phyloP scores from a whole-genome alignment of 2,797 vertebrate species.

The Parambassis ranga region DNA sequence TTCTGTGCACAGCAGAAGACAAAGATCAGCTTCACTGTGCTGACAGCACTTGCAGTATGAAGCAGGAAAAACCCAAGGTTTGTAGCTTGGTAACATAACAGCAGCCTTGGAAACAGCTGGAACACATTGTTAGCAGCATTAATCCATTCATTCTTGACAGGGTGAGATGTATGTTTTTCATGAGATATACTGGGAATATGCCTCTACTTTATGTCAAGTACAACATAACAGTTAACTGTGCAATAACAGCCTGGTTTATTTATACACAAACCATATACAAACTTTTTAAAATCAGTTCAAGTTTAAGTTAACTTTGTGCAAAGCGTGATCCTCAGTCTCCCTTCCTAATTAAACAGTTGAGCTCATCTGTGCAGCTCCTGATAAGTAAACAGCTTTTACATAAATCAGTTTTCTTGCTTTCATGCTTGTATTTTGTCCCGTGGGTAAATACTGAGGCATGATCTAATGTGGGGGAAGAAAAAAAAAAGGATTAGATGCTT shows the following conservation, averaged over 20 bases:
- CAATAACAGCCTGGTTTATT: not conserved
- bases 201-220: not conserved
- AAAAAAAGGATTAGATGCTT: not conserved
- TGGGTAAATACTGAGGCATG: not conserved
- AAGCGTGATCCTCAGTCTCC: not conserved
- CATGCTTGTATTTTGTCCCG: not conserved
- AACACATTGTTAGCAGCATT: too few relatives aligned
- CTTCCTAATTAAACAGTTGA: not conserved
- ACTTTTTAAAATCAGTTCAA: too few relatives aligned
- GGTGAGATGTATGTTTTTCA: not conserved
- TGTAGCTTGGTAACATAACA: not conserved
- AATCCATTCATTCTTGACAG: too few relatives aligned
- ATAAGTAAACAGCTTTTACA: conserved; percentile 1
- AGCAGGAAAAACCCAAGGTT: not conserved
- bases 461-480: not conserved
- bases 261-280: not conserved
- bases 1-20: not conserved
- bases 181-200: not conserved
- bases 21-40: not conserved
- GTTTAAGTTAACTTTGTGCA: too few relatives aligned
- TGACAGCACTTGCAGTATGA: not conserved
- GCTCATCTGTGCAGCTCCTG: not conserved
- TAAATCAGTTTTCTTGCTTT: conserved; percentile 2
- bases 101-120: too few relatives aligned
- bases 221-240: not conserved